Percentiles rank a stretch among this genome's conserved stretches.
Conservation (phyloP, 1,140 invertebrate species). For the Brachionus paranguensis region DNA sequence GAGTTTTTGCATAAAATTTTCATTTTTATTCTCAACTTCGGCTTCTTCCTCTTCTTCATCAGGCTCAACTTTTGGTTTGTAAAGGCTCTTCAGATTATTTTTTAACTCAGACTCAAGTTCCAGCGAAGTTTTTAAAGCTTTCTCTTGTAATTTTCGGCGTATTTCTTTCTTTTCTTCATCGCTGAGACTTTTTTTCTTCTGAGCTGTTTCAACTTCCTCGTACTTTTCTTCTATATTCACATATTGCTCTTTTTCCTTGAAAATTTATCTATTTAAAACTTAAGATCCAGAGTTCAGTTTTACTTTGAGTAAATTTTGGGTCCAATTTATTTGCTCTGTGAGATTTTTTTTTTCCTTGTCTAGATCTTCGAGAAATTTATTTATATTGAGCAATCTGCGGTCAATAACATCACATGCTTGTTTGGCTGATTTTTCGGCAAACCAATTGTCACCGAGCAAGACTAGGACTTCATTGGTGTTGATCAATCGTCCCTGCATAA, state of each 20-base stretch:
- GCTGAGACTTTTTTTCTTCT: neutral
- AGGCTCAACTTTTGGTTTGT: neutral
- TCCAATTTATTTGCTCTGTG: neutral
- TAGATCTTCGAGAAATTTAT: constrained; percentile 2
- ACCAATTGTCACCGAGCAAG: constrained; percentile 66
- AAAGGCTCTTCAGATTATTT: neutral
- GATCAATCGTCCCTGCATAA: constrained; percentile 64
- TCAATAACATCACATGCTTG: constrained; percentile 63
- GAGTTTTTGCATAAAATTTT: constrained; percentile 1
- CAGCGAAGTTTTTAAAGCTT: neutral
- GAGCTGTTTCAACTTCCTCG: neutral
- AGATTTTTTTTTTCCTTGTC: constrained; percentile 15
- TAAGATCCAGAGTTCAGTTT: neutral
- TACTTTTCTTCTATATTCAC: constrained; percentile 33
- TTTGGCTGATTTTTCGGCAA: constrained; percentile 64
- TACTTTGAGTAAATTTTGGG: constrained; percentile 15
- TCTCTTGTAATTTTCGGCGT: constrained; percentile 18
- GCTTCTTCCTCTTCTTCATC: neutral
- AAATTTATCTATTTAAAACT: neutral
- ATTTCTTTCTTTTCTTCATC: constrained; percentile 23
- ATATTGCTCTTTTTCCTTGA: constrained; percentile 30
- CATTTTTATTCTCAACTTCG: neutral
- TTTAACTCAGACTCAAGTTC: neutral
- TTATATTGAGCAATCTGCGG: constrained; percentile 61
- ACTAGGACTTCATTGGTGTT: constrained; percentile 70